phyloP scores from a whole-genome alignment of 2,888 invertebrate genomes.

The Mystacides longicornis region DNA sequence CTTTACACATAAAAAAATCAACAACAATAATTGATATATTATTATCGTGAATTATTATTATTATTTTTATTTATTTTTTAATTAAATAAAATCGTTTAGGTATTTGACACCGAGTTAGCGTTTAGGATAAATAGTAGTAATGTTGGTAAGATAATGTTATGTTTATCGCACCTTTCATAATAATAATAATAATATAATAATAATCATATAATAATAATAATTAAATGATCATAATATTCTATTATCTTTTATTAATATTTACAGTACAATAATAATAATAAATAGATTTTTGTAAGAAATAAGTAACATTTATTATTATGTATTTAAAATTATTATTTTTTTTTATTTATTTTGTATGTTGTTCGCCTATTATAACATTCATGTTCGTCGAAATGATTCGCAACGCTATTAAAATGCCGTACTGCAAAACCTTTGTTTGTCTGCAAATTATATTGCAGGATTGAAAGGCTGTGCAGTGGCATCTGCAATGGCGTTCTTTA shows the following conservation, averaged over 20 bases:
- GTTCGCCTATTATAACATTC: not conserved
- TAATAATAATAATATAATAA: slow-evolving; percentile 2
- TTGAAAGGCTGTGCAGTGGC: too few species aligned
- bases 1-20: slow-evolving; percentile 26
- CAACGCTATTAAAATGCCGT: too few species aligned
- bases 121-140: slow-evolving; percentile 24
- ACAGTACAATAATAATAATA: slow-evolving; percentile 29
- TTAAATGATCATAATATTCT: slow-evolving; percentile 26
- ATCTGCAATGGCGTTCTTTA: too few species aligned
- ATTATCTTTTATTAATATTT: slow-evolving; percentile 27
- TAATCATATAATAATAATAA: slow-evolving; percentile 24
- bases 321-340: not conserved
- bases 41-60: not conserved
- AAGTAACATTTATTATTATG: slow-evolving; percentile 25
- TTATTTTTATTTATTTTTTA: not conserved
- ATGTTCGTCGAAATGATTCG: too few species aligned
- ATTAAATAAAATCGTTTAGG: slow-evolving; percentile 21
- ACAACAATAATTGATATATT: slow-evolving; percentile 26
- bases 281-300: slow-evolving; percentile 27
- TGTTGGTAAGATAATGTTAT: slow-evolving; percentile 18
- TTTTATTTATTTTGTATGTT: not conserved
- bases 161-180: not conserved
- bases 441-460: too few species aligned
- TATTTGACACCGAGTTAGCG: slow-evolving; percentile 26
- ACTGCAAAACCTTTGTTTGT: too few species aligned